Base-by-base conservation (phyloP, 2,888 invertebrate species). In the Oxycera nigricornis region DNA sequence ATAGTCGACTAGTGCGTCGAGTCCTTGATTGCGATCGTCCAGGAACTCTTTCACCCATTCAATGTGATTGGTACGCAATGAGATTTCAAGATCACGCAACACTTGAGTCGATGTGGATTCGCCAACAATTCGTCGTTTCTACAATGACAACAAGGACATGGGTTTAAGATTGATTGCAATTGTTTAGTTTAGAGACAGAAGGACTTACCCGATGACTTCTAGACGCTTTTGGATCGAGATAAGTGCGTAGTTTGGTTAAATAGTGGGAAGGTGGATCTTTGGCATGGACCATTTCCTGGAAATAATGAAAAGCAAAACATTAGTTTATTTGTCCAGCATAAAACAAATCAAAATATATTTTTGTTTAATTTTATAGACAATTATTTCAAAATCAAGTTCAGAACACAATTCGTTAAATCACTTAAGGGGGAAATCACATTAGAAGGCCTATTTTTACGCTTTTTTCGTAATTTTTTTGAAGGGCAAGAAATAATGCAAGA, bases 31-130 rank as follows among this genome's bases (percentile, higher is more conserved):
- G 79, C 94, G 93, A 81, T 97, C 96, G 87, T 96, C 95, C 77
- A 99, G 89, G 87, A 99, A 99, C 87, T 98, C 97, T 81, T 96
- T 91, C 73, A 99, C 99, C 99, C 99, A 99, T 96, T 99, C 98
- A 84, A 99, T 99, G 87, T 97, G 96, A 88, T 99, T 99, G 78
- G 99, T 99, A 82, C 98, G 91, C 81, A 99, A 88, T 59, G 98
- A 99, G 84, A 98, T 99, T 89, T 99, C 99, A 85, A 99, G 89
- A 89, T 99, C 98, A 82, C 98, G 90, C 77, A 99, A 89, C 80
- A 99, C 97, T 89, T 98, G 97, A 59, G 99, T 99, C 74, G 98
- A 98, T 76, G 98, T 98, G 68, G 97, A 94, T 85, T 97, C 97
- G 76, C 96, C 95, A 77, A 97, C 94, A 91, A 96, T 95, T 89